These are phyloP conservation scores for Plectrocnemia conspersa DNA, from an alignment of 1,140 invertebrate genomes.

Conservation along the genomic window DNA sequence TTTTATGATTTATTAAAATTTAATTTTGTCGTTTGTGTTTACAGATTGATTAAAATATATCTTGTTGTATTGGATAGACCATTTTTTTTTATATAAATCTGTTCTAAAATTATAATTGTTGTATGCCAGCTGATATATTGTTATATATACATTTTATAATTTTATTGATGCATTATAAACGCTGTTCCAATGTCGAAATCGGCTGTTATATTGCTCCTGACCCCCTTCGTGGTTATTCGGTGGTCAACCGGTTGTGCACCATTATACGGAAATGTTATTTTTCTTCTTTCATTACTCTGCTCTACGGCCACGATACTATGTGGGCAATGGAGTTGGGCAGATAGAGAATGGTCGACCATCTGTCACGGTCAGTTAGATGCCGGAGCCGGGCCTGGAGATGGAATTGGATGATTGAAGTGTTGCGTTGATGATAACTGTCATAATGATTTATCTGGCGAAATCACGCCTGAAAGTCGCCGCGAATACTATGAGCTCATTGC, in stretches of 20 bases:
- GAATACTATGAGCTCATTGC: constrained; percentile 9
- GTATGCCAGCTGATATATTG: no score
- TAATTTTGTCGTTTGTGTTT: no score
- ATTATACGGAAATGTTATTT: constrained; percentile 21
- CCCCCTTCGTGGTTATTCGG: no score
- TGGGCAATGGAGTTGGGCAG: constrained; percentile 4
- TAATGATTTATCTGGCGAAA: constrained; percentile 35
- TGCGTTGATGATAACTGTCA: constrained; percentile 35
- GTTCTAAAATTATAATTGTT: no score
- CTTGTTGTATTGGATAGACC: no score
- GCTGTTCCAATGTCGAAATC: no score
- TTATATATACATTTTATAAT: no score
- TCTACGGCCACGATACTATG: background rate
- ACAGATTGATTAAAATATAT: no score
- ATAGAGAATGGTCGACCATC: constrained; percentile 27
- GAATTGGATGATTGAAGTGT: constrained; percentile 35
- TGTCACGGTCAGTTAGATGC: constrained; percentile 32
- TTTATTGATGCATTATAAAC: no score
- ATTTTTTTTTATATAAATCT: no score
- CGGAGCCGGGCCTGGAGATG: constrained; percentile 23
- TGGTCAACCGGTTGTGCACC: background rate
- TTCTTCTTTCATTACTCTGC: constrained; percentile 18
- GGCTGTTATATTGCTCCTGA: no score
- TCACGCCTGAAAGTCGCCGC: constrained; percentile 22
- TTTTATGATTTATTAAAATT: no score